Evolutionary conservation across 2,797 vertebrate species (phyloP), one percentile per base, ranked within the genome.

Genomic region (Spondyliosoma cantharus): DNA sequence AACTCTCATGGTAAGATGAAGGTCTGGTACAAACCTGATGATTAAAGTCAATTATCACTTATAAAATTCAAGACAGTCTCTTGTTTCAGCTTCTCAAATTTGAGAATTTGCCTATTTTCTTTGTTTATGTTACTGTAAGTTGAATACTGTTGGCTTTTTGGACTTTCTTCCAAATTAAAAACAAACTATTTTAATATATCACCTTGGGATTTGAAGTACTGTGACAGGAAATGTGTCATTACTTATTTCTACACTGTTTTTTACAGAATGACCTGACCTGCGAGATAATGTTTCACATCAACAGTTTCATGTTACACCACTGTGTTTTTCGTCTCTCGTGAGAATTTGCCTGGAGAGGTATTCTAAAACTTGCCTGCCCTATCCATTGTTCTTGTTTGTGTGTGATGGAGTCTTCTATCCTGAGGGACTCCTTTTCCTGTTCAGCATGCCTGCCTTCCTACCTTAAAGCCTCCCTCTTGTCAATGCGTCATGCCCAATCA

Each of bases 401-500:
- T 50, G 49, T 71, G 48, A 63, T 46, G 3, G 52, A 64, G 57
- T 53, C 29, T 53, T 37, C 4, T 6, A 11, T 70, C 84, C 69
- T 68, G 46, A 48, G 62, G 69, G 78, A 75, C 42, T 7, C 45
- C 45, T 60, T 50, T 50, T 81, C 42, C 64, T 46, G n/a, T 52
- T 64, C 25, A 0, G 25, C 45, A 48, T 22, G 25, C 54, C 73
- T 52, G 63, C 57, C 54, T 70, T 14, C 56, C 78, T 69, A 13
- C 74, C 57, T 73, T 60, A 48, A 69, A 74, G 68, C 65, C 3
- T 57, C 76, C 49, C 67, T 75, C 71, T 64, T 68, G 52, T 80
- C 82, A 86, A 4, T 13, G 58, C 7, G 15, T 71, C 78, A 71
- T 9, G 52, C 61, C 62, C 69, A 80, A 75, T 71, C 76, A 77